Evolutionary conservation across 1,140 invertebrate species (phyloP).

Genomic region (Macrosteles quadrilineatus): DNA sequence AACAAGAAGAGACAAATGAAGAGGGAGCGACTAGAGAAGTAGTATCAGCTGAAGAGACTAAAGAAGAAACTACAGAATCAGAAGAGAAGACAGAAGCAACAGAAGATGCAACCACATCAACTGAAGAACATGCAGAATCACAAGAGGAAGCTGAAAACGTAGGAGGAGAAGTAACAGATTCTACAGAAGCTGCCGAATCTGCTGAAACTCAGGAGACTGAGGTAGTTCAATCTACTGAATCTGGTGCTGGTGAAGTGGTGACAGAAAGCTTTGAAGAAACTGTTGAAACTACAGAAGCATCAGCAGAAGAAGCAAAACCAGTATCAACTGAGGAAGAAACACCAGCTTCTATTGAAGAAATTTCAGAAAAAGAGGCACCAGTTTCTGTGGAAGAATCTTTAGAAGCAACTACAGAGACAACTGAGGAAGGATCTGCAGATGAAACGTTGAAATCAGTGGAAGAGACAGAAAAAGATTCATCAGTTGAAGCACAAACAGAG

Average conservation of each 20-base stretch:
- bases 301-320: constrained; percentile 21
- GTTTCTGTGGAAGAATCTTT: constrained; percentile 30
- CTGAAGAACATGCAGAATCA: constrained; percentile 23
- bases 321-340: constrained; percentile 6
- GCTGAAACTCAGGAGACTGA: background rate
- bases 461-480: constrained; percentile 31
- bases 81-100: constrained; percentile 33
- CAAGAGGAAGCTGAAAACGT: constrained; percentile 24
- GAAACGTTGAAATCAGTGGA: constrained; percentile 40
- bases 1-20: constrained; percentile 26
- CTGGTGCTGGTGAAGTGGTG: constrained; percentile 48
- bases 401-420: constrained; percentile 29
- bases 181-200: constrained; percentile 47
- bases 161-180: constrained; percentile 30
- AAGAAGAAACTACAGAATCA: constrained; percentile 23
- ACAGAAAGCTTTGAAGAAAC: constrained; percentile 30
- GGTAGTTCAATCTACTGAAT: constrained; percentile 37
- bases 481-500: constrained; percentile 23
- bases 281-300: constrained; percentile 25
- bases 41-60: constrained; percentile 18
- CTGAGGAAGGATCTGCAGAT: constrained; percentile 27
- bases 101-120: constrained; percentile 14
- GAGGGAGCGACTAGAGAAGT: constrained; percentile 31
- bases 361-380: constrained; percentile 25
- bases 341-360: constrained; percentile 27